These are phyloP conservation scores for Gymnobelideus leadbeateri DNA, from an alignment of 2,113 vertebrate genomes.

Conservation along the genomic window DNA sequence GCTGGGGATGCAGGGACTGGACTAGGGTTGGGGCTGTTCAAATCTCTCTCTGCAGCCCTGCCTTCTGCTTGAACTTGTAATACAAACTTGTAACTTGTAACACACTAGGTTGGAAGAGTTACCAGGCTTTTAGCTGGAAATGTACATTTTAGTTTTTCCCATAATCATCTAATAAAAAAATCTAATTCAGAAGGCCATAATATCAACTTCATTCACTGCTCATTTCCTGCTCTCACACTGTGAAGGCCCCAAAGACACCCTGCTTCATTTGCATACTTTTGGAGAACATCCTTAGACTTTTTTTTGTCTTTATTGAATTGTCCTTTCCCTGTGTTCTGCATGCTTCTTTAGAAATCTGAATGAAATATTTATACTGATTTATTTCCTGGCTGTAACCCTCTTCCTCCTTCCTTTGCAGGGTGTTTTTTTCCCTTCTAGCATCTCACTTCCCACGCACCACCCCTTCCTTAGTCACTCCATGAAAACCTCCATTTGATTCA, in stretches of 20 bases:
- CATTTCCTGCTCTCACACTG: slow-evolving; percentile 23
- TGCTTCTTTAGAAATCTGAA: slow-evolving; percentile 59
- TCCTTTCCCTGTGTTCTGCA: slow-evolving; percentile 40
- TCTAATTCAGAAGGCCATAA: slow-evolving; percentile 12
- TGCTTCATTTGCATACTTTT: slow-evolving; percentile 43
- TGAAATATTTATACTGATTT: slow-evolving; percentile 68
- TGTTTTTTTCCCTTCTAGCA: not conserved
- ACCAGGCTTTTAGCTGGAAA: slow-evolving; percentile 23
- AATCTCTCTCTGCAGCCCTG: not conserved
- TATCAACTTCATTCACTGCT: not conserved
- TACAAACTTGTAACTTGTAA: not conserved
- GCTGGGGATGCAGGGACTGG: too few relatives aligned
- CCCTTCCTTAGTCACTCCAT: not conserved
- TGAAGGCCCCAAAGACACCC: slow-evolving; percentile 6
- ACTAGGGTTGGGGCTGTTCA: not conserved
- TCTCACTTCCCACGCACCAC: accelerated
- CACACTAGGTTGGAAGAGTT: slow-evolving; percentile 1
- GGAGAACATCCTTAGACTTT: slow-evolving; percentile 51
- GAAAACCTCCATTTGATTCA: slow-evolving; percentile 18
- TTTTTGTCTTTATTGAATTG: slow-evolving; percentile 63
- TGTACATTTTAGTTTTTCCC: slow-evolving; percentile 27
- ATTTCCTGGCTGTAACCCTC: slow-evolving; percentile 54
- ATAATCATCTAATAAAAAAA: slow-evolving; percentile 21
- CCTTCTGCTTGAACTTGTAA: slow-evolving; percentile 8
- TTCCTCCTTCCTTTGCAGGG: slow-evolving; percentile 46